These are phyloP conservation scores for Phlogophora meticulosa DNA, from an alignment of 2,888 invertebrate species.

Conservation along the genomic window DNA sequence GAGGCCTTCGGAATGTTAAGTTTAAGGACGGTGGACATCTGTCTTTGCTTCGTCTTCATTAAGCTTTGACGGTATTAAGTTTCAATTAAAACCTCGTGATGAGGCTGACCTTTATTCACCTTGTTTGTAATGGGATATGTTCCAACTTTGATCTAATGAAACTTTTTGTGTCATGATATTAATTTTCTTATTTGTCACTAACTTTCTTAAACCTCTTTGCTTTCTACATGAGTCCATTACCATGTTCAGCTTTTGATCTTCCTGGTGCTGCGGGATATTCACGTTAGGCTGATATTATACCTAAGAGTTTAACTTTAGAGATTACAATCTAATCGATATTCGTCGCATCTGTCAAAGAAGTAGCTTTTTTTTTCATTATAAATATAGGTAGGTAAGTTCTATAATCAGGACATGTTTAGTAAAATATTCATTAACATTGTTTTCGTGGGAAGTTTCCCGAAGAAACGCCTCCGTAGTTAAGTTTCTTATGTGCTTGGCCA, in stretches of 20 bases:
- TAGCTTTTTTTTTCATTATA: not conserved
- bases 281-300: not conserved
- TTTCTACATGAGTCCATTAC: not conserved
- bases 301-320: not conserved
- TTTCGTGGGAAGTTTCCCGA: not conserved
- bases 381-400: no score
- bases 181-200: not conserved
- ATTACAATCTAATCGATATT: no score
- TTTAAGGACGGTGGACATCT: constrained; percentile 16
- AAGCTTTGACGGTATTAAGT: not conserved
- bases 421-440: no score
- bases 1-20: constrained; percentile 19
- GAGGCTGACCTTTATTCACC: not conserved
- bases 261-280: no score
- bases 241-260: not conserved
- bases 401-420: no score
- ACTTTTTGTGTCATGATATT: not conserved
- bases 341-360: no score
- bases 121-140: no score
- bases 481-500: constrained; percentile 2
- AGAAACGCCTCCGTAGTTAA: not conserved
- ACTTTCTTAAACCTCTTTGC: not conserved
- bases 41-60: not conserved
- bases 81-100: not conserved
- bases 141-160: not conserved